Base-by-base conservation (phyloP, 2,113 vertebrate genomes). In the rat (Rattus norvegicus) region DNA sequence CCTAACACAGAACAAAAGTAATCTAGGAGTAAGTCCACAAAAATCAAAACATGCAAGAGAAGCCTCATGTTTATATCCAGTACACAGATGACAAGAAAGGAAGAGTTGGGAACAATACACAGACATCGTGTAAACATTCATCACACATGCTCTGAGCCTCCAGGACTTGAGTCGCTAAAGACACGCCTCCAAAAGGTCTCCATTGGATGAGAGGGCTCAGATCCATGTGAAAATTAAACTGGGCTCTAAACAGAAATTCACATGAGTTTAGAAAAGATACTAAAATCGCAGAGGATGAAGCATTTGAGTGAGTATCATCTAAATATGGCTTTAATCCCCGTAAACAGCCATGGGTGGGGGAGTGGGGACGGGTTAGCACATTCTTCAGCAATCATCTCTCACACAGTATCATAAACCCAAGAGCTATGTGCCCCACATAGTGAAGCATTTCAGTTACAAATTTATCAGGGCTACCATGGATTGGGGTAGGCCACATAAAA, bases 31-130 rank as follows among this genome's bases (percentile, higher is more conserved):
- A 56, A 73, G 52, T 85, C 33, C 43, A 75, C 11, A 84, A 72
- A 90, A 95, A 90, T 88, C 8, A 95, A 88, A 95, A 49, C 75
- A 56, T 36, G 36, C 1, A 20, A 79, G 59, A 96, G 43, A 24
- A 61, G 43, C 5, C 22, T 80, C 24, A 47, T 20, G 26, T 80
- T 91, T 49, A 28, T 7, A 52, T 56, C 36, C 69, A 47, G 47
- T 54, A 43, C 33, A 69, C 5, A 76, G 28, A 56, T 24, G 24
- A 24, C 5, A 88, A 92, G 19, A 54, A 52, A 94, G 24, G 7
- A 83, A 56, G 63, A 26, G 3, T 16, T n/a, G 39, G 22, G 36
- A 90, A 9, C 7, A 36, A 56, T 16, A 26, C 1, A 22, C 19
- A 54, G 5, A 47, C 9, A 22, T 4, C 49, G 61, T 33, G 19